Evolutionary conservation across 92 coral and sea anemone species (phyloP), one percentile per base, ranked within the genome.

Genomic region (Epizoanthus scotinus): DNA sequence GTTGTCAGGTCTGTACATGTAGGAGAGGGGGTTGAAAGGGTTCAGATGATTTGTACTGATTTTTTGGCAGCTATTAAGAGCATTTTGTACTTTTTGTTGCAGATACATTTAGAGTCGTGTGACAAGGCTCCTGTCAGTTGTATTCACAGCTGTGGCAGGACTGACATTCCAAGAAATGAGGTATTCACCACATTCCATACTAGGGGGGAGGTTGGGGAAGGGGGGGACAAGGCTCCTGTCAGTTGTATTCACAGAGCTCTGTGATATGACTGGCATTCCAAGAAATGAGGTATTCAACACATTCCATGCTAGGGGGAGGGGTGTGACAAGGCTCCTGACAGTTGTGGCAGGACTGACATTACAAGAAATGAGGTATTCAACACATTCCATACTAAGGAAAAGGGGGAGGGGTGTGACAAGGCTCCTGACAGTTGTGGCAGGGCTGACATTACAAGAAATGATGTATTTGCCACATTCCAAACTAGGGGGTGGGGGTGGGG

Each of bases 131-230:
- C 95, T 19, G 91, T 95, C 7, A 82, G 88, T 71, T 95, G 99
- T 70, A 79, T 95, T 49, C 93, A 93, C 70, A 95, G 87, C 89
- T 95, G 99, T 86, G 99, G 99, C 5, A 90, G 97, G 78, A 95
- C 84, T 69, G 99, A 95, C 78, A 95, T 95, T 77, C 95, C 99
- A 64, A 70, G 99, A 64, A 97, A 95, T 77, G 95, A 95, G 93
- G 99, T 95, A 79, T 38, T 38, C 44, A 5, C 44, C 7, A 38
- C 7, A 1, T 38, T 5, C 3, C 6, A 38, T 8, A 81, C 63
- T 64, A 24, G 40, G 20, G 14, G 20, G 52, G 22, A 19, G 50
- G 34, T n/a, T n/a, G 40, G 22, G 19, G 13, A 19, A 19, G n/a
- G 36, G 65, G 22, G n/a, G n/a, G n/a, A n/a, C n/a, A n/a, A n/a